Percentiles rank a stretch among this genome's conserved stretches.
These are phyloP conservation scores for Betta splendens DNA, from an alignment of 2,797 vertebrate species.

Conservation along the genomic window DNA sequence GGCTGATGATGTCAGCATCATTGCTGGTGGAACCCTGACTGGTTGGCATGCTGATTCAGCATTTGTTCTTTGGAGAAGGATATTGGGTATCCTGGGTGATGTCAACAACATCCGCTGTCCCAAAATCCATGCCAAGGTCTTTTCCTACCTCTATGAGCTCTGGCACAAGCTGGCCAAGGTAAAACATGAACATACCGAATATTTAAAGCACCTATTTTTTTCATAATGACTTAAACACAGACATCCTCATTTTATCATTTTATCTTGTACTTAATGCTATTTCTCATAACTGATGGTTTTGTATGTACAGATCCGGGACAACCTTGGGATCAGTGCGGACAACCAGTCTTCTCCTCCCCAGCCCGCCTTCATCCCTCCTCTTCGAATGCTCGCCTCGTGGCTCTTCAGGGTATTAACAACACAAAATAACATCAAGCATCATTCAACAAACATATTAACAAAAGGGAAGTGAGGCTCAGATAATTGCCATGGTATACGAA, in stretches of 20 bases:
- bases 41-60: constrained; percentile 98
- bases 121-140: constrained; percentile 94
- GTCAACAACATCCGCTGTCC: constrained; percentile 94
- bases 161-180: constrained; percentile 99
- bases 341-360: constrained; percentile 92
- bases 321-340: constrained; percentile 93
- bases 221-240: background rate
- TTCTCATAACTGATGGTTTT: background rate
- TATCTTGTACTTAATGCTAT: background rate
- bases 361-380: constrained; percentile 92
- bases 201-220: background rate
- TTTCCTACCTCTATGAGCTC: constrained; percentile 91
- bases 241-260: background rate
- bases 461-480: background rate
- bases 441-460: background rate
- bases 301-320: constrained; percentile 91
- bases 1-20: constrained; percentile 94
- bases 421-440: background rate
- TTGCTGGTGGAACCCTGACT: constrained; percentile 92
- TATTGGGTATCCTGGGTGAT: constrained; percentile 95
- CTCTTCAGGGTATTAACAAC: constrained; percentile 88
- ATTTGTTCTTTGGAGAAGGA: constrained; percentile 95
- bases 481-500: background rate
- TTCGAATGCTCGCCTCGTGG: constrained; percentile 97
- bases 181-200: constrained; percentile 10